Base-by-base conservation (phyloP, 2,888 invertebrate genomes). In the Agelastica alni region DNA sequence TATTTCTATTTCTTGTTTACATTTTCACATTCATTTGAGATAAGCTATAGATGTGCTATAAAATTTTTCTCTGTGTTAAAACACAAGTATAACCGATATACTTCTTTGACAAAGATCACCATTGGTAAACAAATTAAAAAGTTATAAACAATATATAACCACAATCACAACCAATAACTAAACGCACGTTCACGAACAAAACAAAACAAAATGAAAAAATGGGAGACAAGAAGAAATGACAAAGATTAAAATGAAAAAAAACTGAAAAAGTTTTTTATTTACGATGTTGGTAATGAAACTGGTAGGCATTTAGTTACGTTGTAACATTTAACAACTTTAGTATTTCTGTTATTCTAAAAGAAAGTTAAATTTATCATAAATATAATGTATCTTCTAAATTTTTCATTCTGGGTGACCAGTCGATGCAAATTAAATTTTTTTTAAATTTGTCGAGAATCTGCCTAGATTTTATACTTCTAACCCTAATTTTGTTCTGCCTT, bases 1-100 rank as follows among this genome's bases (percentile, higher is more conserved):
- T 36, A 55, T 44, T 39, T 18, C 49, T 51, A 47, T 18, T 22
- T 36, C 39, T 46, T 48, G 44, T 56, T 48, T 49, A 49, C 41
- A 49, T 49, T 14, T 49, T 41, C 22, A 41, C 13, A 43, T 43
- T 39, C 4, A 6, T 14, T 39, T 42, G 13, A 41, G 26, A 26
- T 9, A 14, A 9, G 2, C 12, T 17, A 14, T 2, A 17, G 37
- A 17, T 31, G 10, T 31, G n/a, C n/a, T n/a, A n/a, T 16, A n/a
- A 30, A 18, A 26, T 37, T 28, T 3, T 28, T 39, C 20, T 6
- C 5, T 18, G 12, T 39, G 4, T 39, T 16, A n/a, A 22, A 26
- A 47, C 22, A 14, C 10, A 37, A 26, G 2, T 12, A 2, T 26
- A 47, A 37, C 18, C 12, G 36, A 10, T 37, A 37, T 36, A n/a